Percentiles rank a stretch among this genome's conserved stretches.
Conservation (phyloP, 1,140 invertebrate species). For the Orchestia grillus region DNA sequence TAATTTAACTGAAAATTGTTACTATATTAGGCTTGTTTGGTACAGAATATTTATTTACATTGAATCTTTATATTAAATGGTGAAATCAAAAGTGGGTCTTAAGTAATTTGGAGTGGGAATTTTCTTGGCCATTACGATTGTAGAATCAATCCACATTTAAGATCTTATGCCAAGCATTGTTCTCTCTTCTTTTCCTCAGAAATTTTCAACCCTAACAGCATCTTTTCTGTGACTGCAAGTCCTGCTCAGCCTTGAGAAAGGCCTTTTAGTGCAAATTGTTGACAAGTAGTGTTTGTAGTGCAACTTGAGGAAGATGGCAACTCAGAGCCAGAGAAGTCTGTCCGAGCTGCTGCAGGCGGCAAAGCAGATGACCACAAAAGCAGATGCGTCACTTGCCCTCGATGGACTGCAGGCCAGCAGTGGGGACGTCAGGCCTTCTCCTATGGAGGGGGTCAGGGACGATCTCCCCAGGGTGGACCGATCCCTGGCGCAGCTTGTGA, state of each 20-base stretch:
- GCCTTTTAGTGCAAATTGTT: not conserved
- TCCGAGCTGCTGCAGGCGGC: constrained; percentile 19
- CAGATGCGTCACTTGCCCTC: not conserved
- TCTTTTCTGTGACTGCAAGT: too few relatives aligned
- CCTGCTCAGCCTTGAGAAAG: not conserved
- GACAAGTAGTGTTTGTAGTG: not conserved
- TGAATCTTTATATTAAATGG: too few relatives aligned
- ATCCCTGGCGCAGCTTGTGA: not conserved
- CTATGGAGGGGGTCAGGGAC: constrained; percentile 30
- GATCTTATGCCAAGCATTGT: too few relatives aligned
- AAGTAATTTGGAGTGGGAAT: too few relatives aligned
- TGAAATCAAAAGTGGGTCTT: too few relatives aligned
- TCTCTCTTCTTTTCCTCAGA: too few relatives aligned
- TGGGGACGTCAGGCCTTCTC: not conserved
- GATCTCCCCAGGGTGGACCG: not conserved
- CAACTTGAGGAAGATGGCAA: not conserved
- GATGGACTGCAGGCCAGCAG: not conserved
- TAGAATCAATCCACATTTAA: too few relatives aligned
- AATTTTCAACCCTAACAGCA: too few relatives aligned
- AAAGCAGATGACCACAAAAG: constrained; percentile 22
- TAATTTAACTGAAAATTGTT: too few relatives aligned
- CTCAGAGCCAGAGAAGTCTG: not conserved
- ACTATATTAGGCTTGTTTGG: too few relatives aligned
- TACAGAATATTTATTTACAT: too few relatives aligned
- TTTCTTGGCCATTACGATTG: too few relatives aligned